Percentiles rank a stretch among this genome's conserved stretches.
Evolutionary conservation across 2,797 vertebrate species (phyloP).

Genomic region (Psittacula derbiana): DNA sequence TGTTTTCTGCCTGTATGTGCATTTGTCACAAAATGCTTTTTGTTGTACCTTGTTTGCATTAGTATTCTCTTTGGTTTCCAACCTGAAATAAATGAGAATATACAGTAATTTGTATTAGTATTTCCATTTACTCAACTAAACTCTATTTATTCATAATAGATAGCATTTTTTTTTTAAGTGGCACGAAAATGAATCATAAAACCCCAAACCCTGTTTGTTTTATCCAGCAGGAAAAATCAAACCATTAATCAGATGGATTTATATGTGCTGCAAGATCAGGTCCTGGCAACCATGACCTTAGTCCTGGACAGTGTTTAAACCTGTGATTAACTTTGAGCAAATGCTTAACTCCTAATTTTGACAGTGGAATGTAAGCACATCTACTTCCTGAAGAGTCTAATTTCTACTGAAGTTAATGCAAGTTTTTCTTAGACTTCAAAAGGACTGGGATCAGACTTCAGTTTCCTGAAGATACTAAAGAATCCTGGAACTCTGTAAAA

Average conservation of each 20-base stretch:
- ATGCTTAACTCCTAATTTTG: constrained; percentile 54
- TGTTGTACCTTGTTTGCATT: not conserved
- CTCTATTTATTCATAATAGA: not conserved
- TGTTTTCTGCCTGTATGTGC: not conserved
- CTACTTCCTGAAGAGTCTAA: constrained; percentile 32
- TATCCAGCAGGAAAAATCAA: constrained; percentile 29
- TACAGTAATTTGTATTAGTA: not conserved
- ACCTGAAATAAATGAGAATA: not conserved
- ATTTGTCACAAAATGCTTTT: not conserved
- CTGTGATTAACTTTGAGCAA: constrained; percentile 44
- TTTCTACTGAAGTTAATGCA: constrained; percentile 31
- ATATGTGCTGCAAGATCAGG: constrained; percentile 53
- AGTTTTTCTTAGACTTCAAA: constrained; percentile 27
- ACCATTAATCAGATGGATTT: constrained; percentile 53
- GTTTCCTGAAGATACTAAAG: not conserved
- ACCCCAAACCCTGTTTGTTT: not conserved
- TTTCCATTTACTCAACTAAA: constrained; percentile 24
- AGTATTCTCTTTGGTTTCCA: not conserved
- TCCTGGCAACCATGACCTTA: constrained; percentile 52
- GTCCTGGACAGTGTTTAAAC: constrained; percentile 44
- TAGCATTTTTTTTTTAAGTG: not conserved
- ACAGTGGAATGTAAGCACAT: constrained; percentile 64
- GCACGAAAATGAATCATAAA: not conserved
- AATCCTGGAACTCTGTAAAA: not conserved
- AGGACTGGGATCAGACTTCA: not conserved